Evolutionary conservation across 2,888 invertebrate genomes (phyloP), one percentile per base, ranked within the genome.

Genomic region (Plagodis dolabraria): DNA sequence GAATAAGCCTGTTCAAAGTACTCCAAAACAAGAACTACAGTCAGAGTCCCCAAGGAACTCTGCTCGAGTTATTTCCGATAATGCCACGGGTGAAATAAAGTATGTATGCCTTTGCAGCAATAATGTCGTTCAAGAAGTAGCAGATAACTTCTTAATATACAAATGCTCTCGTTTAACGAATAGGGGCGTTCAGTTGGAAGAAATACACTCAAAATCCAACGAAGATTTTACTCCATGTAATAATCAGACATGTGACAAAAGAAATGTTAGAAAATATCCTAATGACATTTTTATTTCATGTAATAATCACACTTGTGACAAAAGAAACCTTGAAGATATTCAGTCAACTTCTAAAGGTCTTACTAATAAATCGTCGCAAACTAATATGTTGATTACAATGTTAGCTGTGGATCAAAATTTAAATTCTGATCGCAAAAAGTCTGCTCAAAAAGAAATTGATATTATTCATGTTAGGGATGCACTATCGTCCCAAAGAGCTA

Each of bases 31-130:
- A 60, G 65, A 64, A 10, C 35, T 64, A 45, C 69, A 67, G 57
- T 58, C 46, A 43, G 67, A 64, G 33, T 69, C 67, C 8, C 68
- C 71, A 34, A 72, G 57, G 56, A 70, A 68, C 51, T 49, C 68
- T 12, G 58, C 70, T 33, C 70, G 73, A 57, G 57, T 71, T 49
- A 60, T 72, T 35, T 65, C 75, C 5, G 77, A 79, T 57, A 70
- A 72, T 50, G 50, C 59, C n/a, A 70, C 72, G 4, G 79, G 76
- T 0, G 83, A 87, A 53, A 75, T 85, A 11, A 83, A 85, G 62
- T 86, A 86, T 72, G 79, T 87, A 6, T 91, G 92, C 68, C 67
- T 87, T 45, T 89, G 90, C 65, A 72, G 77, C 50, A 71, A 82
- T 33, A 77, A 84, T 47, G 56, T 67, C 2, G 61, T 70, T 33